Conservation (phyloP, 1,140 invertebrate genomes). For the Nautilus pompilius region DNA sequence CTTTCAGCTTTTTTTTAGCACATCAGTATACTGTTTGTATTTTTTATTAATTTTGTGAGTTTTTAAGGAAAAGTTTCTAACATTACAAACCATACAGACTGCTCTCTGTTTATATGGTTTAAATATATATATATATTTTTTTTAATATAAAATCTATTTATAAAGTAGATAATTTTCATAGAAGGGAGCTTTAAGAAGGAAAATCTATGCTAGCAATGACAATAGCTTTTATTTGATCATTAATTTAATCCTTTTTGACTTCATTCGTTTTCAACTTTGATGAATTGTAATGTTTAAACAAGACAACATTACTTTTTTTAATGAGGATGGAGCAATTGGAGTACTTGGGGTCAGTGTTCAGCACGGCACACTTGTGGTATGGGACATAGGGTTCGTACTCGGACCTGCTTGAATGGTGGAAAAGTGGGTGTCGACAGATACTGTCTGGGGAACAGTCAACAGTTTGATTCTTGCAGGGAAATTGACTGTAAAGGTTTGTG, state of each 20-base stretch:
- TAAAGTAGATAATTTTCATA: too few relatives aligned
- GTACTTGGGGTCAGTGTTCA: constrained; percentile 33
- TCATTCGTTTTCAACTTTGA: background rate
- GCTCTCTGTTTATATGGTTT: too few relatives aligned
- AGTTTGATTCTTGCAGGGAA: constrained; percentile 30
- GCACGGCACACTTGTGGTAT: constrained; percentile 34
- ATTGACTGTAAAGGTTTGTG: constrained; percentile 37
- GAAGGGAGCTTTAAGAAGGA: too few relatives aligned
- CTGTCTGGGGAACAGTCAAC: constrained; percentile 35
- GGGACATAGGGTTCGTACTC: constrained; percentile 23
- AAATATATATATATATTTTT: too few relatives aligned
- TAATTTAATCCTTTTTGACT: background rate
- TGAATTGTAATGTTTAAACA: background rate
- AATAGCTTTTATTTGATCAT: background rate
- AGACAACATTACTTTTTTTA: background rate
- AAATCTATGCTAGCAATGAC: too few relatives aligned
- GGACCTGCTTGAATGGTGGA: constrained; percentile 34
- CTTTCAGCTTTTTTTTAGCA: too few relatives aligned
- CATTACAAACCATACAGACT: too few relatives aligned
- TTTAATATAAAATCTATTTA: too few relatives aligned
- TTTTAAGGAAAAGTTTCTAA: too few relatives aligned
- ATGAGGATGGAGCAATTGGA: constrained; percentile 38
- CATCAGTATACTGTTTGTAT: too few relatives aligned
- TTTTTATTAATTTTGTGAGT: too few relatives aligned
- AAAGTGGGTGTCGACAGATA: constrained; percentile 32